Evolutionary conservation across 2,113 vertebrate genomes (phyloP), one percentile per base, ranked within the genome.

Genomic region (Connochaetes taurinus): DNA sequence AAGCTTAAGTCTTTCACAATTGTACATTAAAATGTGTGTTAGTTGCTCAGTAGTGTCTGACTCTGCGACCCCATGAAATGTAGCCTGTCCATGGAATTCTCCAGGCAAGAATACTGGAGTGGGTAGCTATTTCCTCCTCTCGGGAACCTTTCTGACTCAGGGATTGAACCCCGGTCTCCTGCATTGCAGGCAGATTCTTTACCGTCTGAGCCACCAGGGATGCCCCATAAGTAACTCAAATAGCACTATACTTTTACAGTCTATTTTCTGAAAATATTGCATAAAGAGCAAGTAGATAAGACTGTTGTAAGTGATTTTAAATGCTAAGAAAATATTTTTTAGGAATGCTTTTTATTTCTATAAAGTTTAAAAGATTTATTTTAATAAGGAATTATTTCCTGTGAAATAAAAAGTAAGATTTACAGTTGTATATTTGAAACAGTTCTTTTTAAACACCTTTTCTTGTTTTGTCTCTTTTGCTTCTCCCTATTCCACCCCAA

Each of bases 281-380:
- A 62, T 82, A 74, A 89, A 53, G 8, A 95, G 27, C 36, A 91
- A 36, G 3, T 84, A 3, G 76, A 21, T 80, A 78, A 84, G 45
- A 84, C 27, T 90, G 12, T 93, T 96, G 19, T 78, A 52, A 57
- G 9, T 85, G 92, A 82, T 80, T 88, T 85, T 89, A 82, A 95
- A n/a, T 81, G 16, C 47, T 50, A 67, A 93, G 81, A 95, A 82
- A 92, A 83, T 50, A 90, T 67, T 94, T 97, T 96, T 96, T 94
- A 97, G 50, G 43, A 91, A 8, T 94, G 80, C 31, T 92, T 95
- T 95, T 93, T 96, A 91, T 67, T 95, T 88, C n/a, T 86, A 11
- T 88, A 36, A 71, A 90, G n/a, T 82, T 96, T 93, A 86, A 53
- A 88, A 96, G 62, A n/a, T 85, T 82, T 53, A 62, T 93, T 95